phyloP scores from a whole-genome alignment of 2,113 vertebrate species.

The Phocoena phocoena region DNA sequence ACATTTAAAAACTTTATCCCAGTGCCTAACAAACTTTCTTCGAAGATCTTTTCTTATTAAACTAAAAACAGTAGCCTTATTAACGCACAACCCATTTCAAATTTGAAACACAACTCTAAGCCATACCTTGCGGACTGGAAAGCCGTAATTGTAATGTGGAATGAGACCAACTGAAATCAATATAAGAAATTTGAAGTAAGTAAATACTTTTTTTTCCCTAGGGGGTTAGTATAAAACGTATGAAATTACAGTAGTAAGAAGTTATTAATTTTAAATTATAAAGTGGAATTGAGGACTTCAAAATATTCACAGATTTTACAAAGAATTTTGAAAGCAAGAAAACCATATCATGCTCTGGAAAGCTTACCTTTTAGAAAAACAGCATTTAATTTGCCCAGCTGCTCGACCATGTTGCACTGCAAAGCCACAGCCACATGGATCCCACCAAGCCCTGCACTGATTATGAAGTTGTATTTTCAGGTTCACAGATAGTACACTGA shows the following conservation, averaged over 20 bases:
- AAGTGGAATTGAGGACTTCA: constrained; percentile 65
- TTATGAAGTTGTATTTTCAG: background rate
- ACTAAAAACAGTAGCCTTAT: constrained; percentile 78
- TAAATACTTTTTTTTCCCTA: constrained; percentile 59
- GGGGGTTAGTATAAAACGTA: constrained; percentile 62
- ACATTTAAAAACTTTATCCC: constrained; percentile 18
- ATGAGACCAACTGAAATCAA: constrained; percentile 74
- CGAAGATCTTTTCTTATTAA: constrained; percentile 63
- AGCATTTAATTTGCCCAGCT: background rate
- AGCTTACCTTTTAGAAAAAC: constrained; percentile 37
- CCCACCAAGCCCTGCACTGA: background rate
- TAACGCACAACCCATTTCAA: constrained; percentile 59
- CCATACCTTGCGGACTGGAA: constrained; percentile 63
- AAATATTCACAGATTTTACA: constrained; percentile 54
- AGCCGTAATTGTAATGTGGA: constrained; percentile 68
- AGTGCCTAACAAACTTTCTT: constrained; percentile 38
- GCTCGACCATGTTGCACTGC: background rate
- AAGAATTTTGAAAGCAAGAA: constrained; percentile 39
- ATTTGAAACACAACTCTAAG: constrained; percentile 66
- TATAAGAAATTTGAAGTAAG: constrained; percentile 63
- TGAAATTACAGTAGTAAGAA: constrained; percentile 75
- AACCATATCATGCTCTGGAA: background rate
- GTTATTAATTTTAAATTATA: constrained; percentile 76
- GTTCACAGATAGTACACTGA: background rate
- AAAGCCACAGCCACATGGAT: background rate